phyloP scores from a whole-genome alignment of 30 jellyfish, hydroid and myxozoan genomes.

The Chrysaora quinquecirrha region DNA sequence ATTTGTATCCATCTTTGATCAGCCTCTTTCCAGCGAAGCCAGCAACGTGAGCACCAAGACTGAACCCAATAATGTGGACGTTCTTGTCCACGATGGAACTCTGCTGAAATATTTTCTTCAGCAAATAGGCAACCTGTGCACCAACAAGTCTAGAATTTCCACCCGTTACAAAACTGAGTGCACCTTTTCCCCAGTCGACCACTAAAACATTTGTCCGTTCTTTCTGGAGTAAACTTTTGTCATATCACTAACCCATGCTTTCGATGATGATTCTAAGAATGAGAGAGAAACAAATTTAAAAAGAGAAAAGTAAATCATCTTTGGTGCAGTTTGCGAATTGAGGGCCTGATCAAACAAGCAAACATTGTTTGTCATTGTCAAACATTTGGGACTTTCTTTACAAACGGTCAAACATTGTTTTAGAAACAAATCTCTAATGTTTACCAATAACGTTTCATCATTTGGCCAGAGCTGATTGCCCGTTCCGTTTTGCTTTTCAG shows the following conservation, averaged over 20 bases:
- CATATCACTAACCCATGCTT: conserved; percentile 64
- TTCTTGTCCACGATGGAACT: conserved; percentile 10
- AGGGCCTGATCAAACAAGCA: no score
- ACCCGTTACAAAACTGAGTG: conserved; percentile 47
- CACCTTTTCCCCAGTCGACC: conserved; percentile 79
- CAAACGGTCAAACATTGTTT: no score
- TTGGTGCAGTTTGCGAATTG: no score
- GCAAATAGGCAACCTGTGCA: conserved; percentile 62
- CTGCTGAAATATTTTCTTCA: conserved; percentile 15
- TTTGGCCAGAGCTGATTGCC: no score
- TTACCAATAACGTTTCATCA: no score
- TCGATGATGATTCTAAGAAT: conserved; percentile 46
- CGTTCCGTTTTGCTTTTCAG: no score
- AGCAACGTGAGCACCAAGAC: conserved; percentile 87
- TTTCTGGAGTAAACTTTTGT: conserved; percentile 45
- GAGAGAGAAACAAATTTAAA: no score
- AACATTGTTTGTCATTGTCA: no score
- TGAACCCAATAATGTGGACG: conserved; percentile 78
- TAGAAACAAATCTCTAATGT: no score
- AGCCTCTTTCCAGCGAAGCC: conserved; percentile 73
- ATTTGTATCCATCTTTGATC: conserved; percentile 42
- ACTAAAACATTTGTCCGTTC: conserved; percentile 52
- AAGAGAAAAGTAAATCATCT: no score
- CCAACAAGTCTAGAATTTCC: conserved; percentile 90
- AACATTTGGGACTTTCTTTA: no score